Evolutionary conservation across 2,113 vertebrate genomes (phyloP).

Genomic region (Phodopus roborovskii): DNA sequence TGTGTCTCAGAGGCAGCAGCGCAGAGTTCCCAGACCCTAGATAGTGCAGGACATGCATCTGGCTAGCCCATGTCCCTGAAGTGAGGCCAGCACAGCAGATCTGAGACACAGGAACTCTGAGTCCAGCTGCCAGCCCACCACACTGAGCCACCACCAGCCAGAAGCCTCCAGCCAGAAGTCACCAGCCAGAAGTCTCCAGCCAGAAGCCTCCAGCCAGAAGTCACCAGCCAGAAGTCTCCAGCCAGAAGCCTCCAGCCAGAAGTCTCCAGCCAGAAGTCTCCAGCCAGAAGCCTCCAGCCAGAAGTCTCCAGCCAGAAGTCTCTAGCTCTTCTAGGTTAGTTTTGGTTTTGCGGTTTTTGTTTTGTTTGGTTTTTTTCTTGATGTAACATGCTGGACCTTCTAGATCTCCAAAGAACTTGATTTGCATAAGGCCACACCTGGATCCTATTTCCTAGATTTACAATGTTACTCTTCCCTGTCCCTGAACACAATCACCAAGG

Average conservation of each 20-base stretch:
- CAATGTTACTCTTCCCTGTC: background rate
- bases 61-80: background rate
- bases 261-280: no score
- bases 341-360: background rate
- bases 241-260: background rate
- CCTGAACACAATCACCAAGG: background rate
- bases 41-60: background rate
- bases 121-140: background rate
- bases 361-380: background rate
- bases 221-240: no score
- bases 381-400: background rate
- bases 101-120: background rate
- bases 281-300: background rate
- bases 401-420: background rate
- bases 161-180: background rate
- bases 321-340: background rate
- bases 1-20: rapidly evolving
- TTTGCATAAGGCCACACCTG: background rate
- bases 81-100: rapidly evolving
- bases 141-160: background rate
- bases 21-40: background rate
- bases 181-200: background rate
- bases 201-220: background rate
- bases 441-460: background rate
- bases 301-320: background rate